Percentiles rank a stretch among this genome's conserved stretches.
Conservation (phyloP, 2,888 invertebrate genomes). For the Stegophylla sp. region DNA sequence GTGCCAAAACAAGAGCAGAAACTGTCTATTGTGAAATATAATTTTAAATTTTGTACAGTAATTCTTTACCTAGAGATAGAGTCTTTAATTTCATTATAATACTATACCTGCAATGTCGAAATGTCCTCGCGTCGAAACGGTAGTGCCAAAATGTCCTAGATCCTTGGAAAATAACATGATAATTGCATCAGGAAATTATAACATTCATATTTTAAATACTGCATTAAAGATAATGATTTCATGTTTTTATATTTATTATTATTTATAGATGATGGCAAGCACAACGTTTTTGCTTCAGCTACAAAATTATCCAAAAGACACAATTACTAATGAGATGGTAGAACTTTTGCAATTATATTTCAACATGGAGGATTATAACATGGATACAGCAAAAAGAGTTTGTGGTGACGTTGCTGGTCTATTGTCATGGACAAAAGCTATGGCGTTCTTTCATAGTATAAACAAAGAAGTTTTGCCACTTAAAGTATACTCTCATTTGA, state of each 20-base stretch:
- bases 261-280: constrained; percentile 86
- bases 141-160: too few relatives aligned
- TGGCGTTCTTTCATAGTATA: constrained; percentile 93
- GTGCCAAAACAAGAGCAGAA: too few relatives aligned
- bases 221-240: background rate
- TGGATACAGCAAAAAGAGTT: constrained; percentile 94
- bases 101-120: too few relatives aligned
- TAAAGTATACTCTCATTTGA: constrained; percentile 68
- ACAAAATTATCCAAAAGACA: constrained; percentile 94
- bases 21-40: too few relatives aligned
- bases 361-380: constrained; percentile 94
- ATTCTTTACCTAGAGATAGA: too few relatives aligned
- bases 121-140: too few relatives aligned
- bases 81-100: too few relatives aligned
- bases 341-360: constrained; percentile 91
- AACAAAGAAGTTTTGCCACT: constrained; percentile 95
- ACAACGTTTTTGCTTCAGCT: constrained; percentile 89
- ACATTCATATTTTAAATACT: too few relatives aligned
- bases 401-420: constrained; percentile 97
- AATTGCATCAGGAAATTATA: too few relatives aligned
- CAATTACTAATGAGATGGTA: constrained; percentile 96
- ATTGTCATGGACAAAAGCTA: constrained; percentile 94
- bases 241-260: background rate
- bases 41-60: too few relatives aligned
- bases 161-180: too few relatives aligned